Percentiles rank a stretch among this genome's conserved stretches.
Evolutionary conservation across 2,113 vertebrate species (phyloP).

Genomic region (Semnornis frantzii): DNA sequence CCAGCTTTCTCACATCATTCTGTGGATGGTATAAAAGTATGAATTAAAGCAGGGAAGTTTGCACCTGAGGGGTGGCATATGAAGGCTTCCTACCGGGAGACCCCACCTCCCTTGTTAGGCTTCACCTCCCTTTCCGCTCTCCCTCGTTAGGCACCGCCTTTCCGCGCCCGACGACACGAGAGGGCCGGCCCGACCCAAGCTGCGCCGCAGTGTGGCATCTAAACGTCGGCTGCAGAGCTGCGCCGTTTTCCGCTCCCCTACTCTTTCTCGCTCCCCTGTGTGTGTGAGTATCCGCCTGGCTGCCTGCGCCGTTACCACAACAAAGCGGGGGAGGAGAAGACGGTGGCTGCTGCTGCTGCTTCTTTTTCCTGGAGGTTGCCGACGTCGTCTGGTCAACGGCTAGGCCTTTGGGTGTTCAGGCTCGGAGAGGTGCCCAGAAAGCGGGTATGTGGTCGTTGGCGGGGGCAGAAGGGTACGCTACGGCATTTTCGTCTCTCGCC

Average conservation of each 20-base stretch:
- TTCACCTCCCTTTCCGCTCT: background rate
- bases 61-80: too few species aligned
- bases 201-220: background rate
- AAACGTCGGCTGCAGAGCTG: accelerated
- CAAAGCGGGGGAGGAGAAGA: background rate
- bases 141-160: background rate
- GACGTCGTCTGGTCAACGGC: too few species aligned
- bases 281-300: background rate
- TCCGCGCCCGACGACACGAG: background rate
- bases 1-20: background rate
- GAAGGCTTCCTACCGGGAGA: too few species aligned
- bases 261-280: background rate
- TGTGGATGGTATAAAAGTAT: too few species aligned
- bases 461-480: background rate
- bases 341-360: too few species aligned
- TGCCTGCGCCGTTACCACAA: background rate
- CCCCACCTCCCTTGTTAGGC: too few species aligned
- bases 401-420: background rate
- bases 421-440: background rate
- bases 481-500: background rate
- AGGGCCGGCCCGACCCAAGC: background rate
- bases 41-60: accelerated
- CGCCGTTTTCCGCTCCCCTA: accelerated
- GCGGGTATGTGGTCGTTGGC: background rate
- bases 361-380: background rate